Percentiles rank a stretch among this genome's conserved stretches.
Conservation (phyloP, 2,797 vertebrate genomes). For the Eulemur rubriventer region DNA sequence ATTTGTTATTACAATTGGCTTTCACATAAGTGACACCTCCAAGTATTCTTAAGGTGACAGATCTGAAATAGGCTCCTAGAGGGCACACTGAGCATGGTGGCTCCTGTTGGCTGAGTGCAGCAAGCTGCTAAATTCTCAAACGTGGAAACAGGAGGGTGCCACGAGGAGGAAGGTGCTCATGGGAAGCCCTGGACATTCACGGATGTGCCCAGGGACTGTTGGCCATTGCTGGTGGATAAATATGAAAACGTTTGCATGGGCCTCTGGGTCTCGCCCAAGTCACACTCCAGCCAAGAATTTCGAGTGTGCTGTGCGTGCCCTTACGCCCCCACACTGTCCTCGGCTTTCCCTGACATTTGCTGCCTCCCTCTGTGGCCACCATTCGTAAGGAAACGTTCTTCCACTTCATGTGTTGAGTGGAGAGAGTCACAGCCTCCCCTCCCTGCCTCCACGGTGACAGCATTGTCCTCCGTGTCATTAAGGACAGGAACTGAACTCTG, state of each 20-base stretch:
- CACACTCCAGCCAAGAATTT: background rate
- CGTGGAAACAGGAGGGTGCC: background rate
- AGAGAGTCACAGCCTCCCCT: background rate
- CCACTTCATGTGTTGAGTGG: background rate
- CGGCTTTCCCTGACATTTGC: background rate
- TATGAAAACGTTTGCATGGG: background rate
- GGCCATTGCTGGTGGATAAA: background rate
- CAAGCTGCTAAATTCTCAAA: background rate
- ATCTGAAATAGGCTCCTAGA: background rate
- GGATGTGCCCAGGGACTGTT: background rate
- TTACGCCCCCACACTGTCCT: background rate
- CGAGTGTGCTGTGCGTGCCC: background rate
- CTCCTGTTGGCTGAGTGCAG: background rate
- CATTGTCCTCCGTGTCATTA: background rate
- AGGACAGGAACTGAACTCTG: background rate
- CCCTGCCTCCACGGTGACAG: rapidly evolving
- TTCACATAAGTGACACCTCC: background rate
- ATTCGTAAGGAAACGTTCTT: background rate
- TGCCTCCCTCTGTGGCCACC: background rate
- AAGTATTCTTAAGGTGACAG: background rate
- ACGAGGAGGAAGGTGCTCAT: rapidly evolving
- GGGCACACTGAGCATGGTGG: rapidly evolving
- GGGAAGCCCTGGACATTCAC: background rate
- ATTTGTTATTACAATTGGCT: background rate
- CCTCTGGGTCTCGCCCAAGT: background rate